Conservation (phyloP, 2,888 invertebrate genomes). For the Himalopsyche japonica region DNA sequence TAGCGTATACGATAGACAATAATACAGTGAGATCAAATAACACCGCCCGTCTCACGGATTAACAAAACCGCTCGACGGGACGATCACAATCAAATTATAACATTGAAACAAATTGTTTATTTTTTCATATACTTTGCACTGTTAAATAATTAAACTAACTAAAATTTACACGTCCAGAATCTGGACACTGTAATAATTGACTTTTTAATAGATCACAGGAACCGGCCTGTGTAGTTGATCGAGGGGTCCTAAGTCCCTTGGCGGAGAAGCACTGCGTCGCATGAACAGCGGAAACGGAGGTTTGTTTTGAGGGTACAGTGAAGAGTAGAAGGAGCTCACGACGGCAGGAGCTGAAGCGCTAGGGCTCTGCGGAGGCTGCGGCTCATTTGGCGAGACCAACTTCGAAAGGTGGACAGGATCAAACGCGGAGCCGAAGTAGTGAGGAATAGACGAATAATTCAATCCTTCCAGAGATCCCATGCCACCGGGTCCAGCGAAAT, state of each 20-base stretch:
- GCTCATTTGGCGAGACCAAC: constrained; percentile 53
- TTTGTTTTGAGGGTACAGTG: constrained; percentile 64
- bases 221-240: constrained; percentile 70
- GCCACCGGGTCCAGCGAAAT: constrained; percentile 66
- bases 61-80: not conserved
- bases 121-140: constrained; percentile 12
- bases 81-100: not conserved
- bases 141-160: constrained; percentile 32
- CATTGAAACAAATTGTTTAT: not conserved
- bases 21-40: constrained; percentile 15
- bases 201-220: constrained; percentile 70
- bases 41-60: not conserved
- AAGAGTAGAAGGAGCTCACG: constrained; percentile 70
- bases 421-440: constrained; percentile 77
- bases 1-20: not conserved
- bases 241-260: constrained; percentile 51
- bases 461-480: constrained; percentile 64
- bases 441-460: constrained; percentile 67
- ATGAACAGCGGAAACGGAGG: constrained; percentile 59
- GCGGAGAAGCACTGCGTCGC: constrained; percentile 56
- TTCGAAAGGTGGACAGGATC: constrained; percentile 68
- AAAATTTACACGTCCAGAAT: constrained; percentile 28
- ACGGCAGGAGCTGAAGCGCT: constrained; percentile 61
- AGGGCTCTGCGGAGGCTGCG: constrained; percentile 54
- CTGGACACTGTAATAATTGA: constrained; percentile 31